phyloP scores from a whole-genome alignment of 2,797 vertebrate species.

The Ceryle rudis region DNA sequence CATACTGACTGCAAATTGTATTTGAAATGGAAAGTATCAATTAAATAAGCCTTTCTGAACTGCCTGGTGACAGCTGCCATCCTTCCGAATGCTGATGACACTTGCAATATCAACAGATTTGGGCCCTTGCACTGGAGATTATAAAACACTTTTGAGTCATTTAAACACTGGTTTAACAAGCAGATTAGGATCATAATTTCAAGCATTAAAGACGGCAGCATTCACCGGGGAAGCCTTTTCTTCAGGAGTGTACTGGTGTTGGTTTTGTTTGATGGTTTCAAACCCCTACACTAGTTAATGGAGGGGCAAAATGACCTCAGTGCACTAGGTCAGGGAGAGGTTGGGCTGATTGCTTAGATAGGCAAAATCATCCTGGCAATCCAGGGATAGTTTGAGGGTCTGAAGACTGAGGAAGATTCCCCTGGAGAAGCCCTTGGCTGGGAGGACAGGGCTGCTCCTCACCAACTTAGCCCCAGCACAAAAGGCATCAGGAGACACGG shows the following conservation, averaged over 20 bases:
- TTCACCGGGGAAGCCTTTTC: background rate
- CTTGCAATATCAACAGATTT: constrained; percentile 57
- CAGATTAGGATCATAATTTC: constrained; percentile 18
- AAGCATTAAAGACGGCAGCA: background rate
- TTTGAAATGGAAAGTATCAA: constrained; percentile 74
- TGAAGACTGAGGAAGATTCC: background rate
- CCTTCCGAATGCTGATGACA: constrained; percentile 46
- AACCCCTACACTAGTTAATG: background rate
- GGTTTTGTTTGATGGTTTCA: background rate
- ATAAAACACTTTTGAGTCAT: constrained; percentile 26
- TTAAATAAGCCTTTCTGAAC: constrained; percentile 71
- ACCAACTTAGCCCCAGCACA: background rate
- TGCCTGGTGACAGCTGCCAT: constrained; percentile 54
- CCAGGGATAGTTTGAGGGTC: background rate
- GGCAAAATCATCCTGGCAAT: background rate
- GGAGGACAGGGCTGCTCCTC: background rate
- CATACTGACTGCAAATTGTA: constrained; percentile 61
- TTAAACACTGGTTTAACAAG: constrained; percentile 31
- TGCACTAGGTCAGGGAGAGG: fast-evolving
- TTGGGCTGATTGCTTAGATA: background rate
- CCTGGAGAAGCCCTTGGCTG: background rate
- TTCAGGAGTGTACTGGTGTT: background rate
- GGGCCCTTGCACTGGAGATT: constrained; percentile 24
- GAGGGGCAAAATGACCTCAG: background rate
- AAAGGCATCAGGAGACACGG: background rate